Base-by-base conservation (phyloP, 2,888 invertebrate genomes). In the Synergus japonicus region DNA sequence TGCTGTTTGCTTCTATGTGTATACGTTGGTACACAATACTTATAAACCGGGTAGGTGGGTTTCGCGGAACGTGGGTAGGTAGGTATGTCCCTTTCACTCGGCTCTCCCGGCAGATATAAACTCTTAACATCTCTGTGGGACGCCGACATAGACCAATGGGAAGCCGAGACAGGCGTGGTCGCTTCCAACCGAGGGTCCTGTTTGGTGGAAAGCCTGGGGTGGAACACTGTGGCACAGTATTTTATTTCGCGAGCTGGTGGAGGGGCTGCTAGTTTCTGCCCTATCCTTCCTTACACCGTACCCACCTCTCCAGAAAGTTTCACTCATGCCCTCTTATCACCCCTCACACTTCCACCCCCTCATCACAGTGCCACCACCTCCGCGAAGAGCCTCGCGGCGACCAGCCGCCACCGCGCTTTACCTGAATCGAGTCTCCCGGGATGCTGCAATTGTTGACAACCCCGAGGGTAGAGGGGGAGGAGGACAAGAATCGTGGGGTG, bases 161-260 rank as follows among this genome's bases (percentile, higher is more conserved):
- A 84, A 80, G 37, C 76, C 58, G 49, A 49, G 49, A 79, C 79
- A 83, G 89, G 89, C 89, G 89, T 87, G 86, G 85, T 84, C 80
- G 49, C 54, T 58, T 22, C 63, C 7, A 63, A 49, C 77, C 82
- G 79, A 82, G 83, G 82, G 79, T 84, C 78, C 86, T 85, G 86
- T 88, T 88, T 90, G 89, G 90, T 83, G 81, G 84, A 84, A 83
- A 82, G 81, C 83, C 80, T 85, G 88, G 91, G 90, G 90, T 90
- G 89, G 90, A 89, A 91, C 89, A 91, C 88, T 90, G 90, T 90
- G 89, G 89, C 89, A 91, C 89, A 88, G 89, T 91, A 88, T 90
- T 89, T 90, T 91, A 90, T 90, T 90, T 91, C 87, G 84, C 82
- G 82, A 78, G 67, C 77, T 76, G 77, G 77, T 86, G 86, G 88